These are phyloP conservation scores for Capitulum mitella DNA, from an alignment of 2,888 invertebrate genomes.

Conservation along the genomic window DNA sequence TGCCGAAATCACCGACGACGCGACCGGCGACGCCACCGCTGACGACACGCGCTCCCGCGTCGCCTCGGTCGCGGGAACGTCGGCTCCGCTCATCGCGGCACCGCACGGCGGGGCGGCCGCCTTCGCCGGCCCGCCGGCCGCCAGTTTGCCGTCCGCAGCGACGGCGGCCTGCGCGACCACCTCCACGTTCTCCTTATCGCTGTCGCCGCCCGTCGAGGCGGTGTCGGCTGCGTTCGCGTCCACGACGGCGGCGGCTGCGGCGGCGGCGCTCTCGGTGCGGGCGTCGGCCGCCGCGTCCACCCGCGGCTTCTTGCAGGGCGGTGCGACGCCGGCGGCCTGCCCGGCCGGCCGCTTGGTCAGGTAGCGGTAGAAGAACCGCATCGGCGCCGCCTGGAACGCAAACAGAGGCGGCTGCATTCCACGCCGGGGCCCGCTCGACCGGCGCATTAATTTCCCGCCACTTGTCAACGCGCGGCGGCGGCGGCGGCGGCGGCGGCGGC, in stretches of 20 bases:
- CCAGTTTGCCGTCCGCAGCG: not conserved
- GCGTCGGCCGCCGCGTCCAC: not conserved
- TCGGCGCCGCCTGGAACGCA: slow-evolving; percentile 11
- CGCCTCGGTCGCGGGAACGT: too few relatives aligned
- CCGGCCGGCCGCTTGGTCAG: not conserved
- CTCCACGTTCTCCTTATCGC: slow-evolving; percentile 21
- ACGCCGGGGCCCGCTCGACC: not conserved
- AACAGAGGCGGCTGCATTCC: not conserved
- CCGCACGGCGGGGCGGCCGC: not conserved
- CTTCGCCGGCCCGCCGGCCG: not conserved
- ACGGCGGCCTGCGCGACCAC: not conserved
- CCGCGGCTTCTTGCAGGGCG: not conserved
- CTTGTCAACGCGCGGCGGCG: not conserved
- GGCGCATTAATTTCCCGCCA: not conserved
- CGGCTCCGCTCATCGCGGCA: too few relatives aligned
- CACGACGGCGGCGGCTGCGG: not conserved
- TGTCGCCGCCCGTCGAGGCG: not conserved
- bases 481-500: not conserved
- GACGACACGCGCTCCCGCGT: too few relatives aligned
- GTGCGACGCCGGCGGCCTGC: too few relatives aligned
- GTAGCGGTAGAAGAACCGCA: not conserved
- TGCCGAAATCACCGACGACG: too few relatives aligned
- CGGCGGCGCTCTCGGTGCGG: not conserved
- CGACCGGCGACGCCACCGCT: too few relatives aligned
- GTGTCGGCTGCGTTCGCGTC: too few relatives aligned